Percentiles rank a stretch among this genome's conserved stretches.
phyloP scores from a whole-genome alignment of 2,113 vertebrate genomes.

The Emydocephalus ijimae region DNA sequence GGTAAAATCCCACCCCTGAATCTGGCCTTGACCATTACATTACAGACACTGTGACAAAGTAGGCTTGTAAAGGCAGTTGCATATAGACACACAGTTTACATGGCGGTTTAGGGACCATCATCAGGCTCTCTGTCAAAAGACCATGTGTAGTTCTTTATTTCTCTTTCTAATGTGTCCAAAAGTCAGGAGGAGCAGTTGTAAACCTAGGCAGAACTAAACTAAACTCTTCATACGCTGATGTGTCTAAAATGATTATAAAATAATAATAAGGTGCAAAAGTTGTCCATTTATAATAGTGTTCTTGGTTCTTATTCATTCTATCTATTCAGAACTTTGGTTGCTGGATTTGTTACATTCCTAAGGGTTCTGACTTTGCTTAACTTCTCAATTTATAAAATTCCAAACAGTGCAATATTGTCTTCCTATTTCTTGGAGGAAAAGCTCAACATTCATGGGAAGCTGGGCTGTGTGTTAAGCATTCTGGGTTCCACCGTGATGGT shows the following conservation, averaged over 20 bases:
- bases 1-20: too few relatives aligned
- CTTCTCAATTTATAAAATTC: slow-evolving; percentile 18
- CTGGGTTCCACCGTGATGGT: slow-evolving; percentile 79
- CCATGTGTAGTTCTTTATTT: not conserved
- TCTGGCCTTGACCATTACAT: not conserved
- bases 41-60: not conserved
- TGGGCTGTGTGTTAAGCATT: slow-evolving; percentile 75
- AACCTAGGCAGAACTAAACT: not conserved
- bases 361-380: not conserved
- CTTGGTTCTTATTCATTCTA: not conserved
- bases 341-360: not conserved
- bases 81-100: not conserved
- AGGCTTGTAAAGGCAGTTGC: not conserved
- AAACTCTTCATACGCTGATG: not conserved
- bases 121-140: not conserved
- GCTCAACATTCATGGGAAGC: slow-evolving; percentile 79
- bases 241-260: not conserved
- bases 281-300: not conserved
- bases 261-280: not conserved
- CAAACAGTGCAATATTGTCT: slow-evolving; percentile 73
- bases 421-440: slow-evolving; percentile 78
- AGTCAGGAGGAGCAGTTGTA: not conserved
- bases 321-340: not conserved
- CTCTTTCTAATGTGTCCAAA: not conserved
- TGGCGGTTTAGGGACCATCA: not conserved